phyloP scores from a whole-genome alignment of 2,888 invertebrate species.

The Biston stratarius region DNA sequence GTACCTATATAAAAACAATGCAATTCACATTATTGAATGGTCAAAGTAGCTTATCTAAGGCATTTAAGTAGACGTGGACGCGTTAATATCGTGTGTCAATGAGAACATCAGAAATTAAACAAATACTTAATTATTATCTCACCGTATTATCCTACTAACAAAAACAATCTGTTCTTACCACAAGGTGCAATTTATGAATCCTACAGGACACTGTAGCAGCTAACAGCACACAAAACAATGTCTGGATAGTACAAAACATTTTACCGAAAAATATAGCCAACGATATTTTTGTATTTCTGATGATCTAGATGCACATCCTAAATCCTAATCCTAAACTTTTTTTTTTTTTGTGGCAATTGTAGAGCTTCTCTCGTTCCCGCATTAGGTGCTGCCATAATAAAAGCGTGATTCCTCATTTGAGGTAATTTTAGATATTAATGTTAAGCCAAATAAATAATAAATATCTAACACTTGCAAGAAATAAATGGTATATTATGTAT shows the following conservation, averaged over 20 bases:
- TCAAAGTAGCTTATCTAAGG: too few relatives aligned
- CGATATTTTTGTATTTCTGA: neutral
- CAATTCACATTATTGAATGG: neutral
- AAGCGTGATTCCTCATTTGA: too few relatives aligned
- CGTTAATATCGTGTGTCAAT: neutral
- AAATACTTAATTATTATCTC: neutral
- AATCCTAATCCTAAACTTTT: too few relatives aligned
- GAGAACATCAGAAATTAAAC: neutral
- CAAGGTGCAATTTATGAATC: constrained; percentile 77
- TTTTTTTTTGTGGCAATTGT: too few relatives aligned
- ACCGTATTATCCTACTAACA: neutral
- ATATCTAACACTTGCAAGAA: too few relatives aligned
- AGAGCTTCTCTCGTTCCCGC: too few relatives aligned
- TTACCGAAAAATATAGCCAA: constrained; percentile 59
- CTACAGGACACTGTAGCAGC: constrained; percentile 64
- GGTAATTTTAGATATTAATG: too few relatives aligned
- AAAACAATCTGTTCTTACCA: constrained; percentile 54
- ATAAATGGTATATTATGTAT: too few relatives aligned
- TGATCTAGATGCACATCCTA: neutral
- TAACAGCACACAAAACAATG: constrained; percentile 54
- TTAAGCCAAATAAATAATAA: too few relatives aligned
- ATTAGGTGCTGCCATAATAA: too few relatives aligned
- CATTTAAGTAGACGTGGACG: neutral
- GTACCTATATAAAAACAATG: neutral
- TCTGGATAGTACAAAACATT: constrained; percentile 64